Evolutionary conservation across 2,113 vertebrate species (phyloP), one percentile per base, ranked within the genome.

Genomic region (Psilopsiagon aurifrons): DNA sequence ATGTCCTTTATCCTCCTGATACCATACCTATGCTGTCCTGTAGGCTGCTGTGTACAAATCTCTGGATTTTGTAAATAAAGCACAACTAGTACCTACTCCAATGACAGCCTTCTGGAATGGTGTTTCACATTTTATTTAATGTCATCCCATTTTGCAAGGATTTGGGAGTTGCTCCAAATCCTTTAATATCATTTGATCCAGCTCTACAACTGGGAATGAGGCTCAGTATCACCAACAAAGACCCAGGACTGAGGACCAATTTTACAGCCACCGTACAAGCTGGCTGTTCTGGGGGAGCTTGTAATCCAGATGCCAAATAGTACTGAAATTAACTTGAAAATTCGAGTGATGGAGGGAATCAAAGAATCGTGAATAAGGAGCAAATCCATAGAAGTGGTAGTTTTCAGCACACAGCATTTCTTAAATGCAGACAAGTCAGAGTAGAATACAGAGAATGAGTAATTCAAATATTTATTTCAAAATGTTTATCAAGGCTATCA

Each of bases 31-130:
- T 41, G 94, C 96, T 92, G 29, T 88, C 84, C 89, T 81, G 62
- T 93, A 97, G 95, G 97, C 89, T 83, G 97, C 93, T 86, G 75
- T 94, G 92, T 96, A 96, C 88, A 95, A 97, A 95, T 96, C 92
- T 94, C 76, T 96, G 94, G 97, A 84, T 97, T 97, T 94, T 97
- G 97, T 97, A 97, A 97, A 97, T 97, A 97, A 97, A 97, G 97
- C 74, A 19, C 29, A 16, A 97, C 93, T 86, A 94, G 94, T 96
- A 92, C 86, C 94, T 92, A 78, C 87, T 95, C 93, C 85, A 95
- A 64, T 46, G 25, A 66, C 54, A 85, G n/a, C 52, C 37, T 43
- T 52, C 81, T 89, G 74, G 11, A 91, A 71, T 67, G 27, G 27
- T 24, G 37, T 83, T 88, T 90, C 9, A 2, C 63, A 18, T 28